Evolutionary conservation across 2,888 invertebrate species (phyloP).

Genomic region (Antitype chi): DNA sequence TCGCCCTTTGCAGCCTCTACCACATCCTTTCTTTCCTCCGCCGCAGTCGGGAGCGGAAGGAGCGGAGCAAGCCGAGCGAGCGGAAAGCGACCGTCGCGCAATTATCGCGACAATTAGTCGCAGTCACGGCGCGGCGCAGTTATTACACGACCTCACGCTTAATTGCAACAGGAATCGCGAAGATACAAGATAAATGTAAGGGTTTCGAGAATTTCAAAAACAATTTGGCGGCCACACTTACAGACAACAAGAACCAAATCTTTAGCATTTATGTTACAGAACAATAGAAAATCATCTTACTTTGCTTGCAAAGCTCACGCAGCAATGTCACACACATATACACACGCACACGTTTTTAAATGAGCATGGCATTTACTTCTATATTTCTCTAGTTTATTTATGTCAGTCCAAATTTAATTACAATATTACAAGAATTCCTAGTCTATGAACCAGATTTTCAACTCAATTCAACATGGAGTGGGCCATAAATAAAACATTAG

Average conservation of each 20-base stretch:
- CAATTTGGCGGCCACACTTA: neutral
- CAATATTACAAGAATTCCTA: slow-evolving; percentile 13
- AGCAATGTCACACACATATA: too few relatives aligned
- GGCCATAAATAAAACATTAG: slow-evolving; percentile 41
- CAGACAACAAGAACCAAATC: neutral
- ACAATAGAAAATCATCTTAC: neutral
- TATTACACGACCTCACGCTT: slow-evolving; percentile 49
- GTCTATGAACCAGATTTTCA: neutral
- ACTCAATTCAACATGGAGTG: slow-evolving; percentile 6
- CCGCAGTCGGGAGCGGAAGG: slow-evolving; percentile 62
- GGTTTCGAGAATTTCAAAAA: neutral
- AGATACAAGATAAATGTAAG: neutral
- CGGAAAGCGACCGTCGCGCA: slow-evolving; percentile 66
- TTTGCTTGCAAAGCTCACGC: neutral
- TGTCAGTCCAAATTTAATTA: neutral
- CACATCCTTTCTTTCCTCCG: slow-evolving; percentile 45
- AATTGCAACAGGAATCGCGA: slow-evolving; percentile 48
- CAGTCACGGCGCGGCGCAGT: slow-evolving; percentile 52
- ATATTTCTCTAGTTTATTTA: neutral
- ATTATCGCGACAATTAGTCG: slow-evolving; percentile 80
- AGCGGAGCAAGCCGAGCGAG: slow-evolving; percentile 55
- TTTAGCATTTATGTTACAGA: neutral
- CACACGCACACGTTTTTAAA: neutral
- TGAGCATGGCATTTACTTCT: neutral
- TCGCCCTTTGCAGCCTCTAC: slow-evolving; percentile 36